These are phyloP conservation scores for Ormyrus thymus DNA, from an alignment of 2,888 invertebrate species.

Conservation along the genomic window DNA sequence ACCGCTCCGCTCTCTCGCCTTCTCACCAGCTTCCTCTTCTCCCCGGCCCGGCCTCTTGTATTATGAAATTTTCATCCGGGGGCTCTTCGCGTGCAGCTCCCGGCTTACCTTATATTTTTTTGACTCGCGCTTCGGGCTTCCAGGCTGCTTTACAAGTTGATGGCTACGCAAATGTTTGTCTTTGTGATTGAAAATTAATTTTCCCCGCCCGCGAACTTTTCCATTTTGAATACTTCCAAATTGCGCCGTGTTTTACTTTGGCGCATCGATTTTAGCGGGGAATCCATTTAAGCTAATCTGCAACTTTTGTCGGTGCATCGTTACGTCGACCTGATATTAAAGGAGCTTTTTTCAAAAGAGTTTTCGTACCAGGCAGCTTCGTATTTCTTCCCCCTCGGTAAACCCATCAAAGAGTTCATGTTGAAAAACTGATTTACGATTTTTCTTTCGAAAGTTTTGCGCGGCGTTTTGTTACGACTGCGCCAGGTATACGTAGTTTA, in stretches of 20 bases:
- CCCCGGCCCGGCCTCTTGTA: not conserved
- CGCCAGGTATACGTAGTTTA: no score
- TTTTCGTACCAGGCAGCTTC: not conserved
- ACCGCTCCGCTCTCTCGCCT: no score
- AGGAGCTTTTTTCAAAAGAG: not conserved
- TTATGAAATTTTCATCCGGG: conserved; percentile 38
- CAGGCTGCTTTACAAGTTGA: not conserved
- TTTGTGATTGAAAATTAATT: conserved; percentile 22
- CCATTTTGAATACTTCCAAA: no score
- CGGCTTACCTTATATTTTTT: conserved; percentile 12
- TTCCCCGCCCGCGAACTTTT: not conserved
- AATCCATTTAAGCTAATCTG: not conserved
- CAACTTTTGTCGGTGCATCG: not conserved
- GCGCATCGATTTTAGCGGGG: not conserved
- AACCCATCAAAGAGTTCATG: not conserved
- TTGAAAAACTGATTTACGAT: not conserved
- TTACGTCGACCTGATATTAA: not conserved
- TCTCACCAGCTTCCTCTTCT: no score
- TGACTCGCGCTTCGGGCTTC: not conserved
- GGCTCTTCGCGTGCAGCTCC: conserved; percentile 15
- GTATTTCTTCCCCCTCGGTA: not conserved
- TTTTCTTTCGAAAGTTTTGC: not conserved
- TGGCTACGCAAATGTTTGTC: conserved; percentile 23
- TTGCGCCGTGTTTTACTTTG: no score
- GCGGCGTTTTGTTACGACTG: no score